These are phyloP conservation scores for Eristalis intricaria DNA, from an alignment of 2,888 invertebrate species.

Conservation along the genomic window DNA sequence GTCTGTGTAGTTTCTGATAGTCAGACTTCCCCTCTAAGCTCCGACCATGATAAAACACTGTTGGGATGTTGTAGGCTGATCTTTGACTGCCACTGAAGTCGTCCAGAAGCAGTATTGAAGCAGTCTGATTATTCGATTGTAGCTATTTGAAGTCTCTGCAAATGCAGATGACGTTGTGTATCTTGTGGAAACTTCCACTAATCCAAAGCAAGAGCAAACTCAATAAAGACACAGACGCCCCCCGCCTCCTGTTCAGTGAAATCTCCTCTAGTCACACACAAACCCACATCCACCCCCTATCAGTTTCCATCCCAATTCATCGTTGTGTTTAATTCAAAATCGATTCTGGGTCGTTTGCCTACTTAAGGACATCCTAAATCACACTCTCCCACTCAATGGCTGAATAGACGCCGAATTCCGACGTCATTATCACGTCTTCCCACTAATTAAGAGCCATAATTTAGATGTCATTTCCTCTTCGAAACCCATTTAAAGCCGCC, in stretches of 20 bases:
- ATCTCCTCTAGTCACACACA: background rate
- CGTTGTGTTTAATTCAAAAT: background rate
- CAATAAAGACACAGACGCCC: background rate
- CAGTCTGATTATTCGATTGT: too few species aligned
- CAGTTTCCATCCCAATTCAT: background rate
- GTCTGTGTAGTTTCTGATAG: too few species aligned
- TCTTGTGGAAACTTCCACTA: too few species aligned
- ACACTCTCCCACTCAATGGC: background rate
- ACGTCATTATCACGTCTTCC: constrained; percentile 13
- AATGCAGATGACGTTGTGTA: too few species aligned
- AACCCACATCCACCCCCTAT: background rate
- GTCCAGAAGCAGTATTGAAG: too few species aligned
- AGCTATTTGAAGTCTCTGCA: too few species aligned
- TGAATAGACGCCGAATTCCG: constrained; percentile 14
- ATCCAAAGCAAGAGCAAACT: too few species aligned
- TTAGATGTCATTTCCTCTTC: constrained; percentile 25
- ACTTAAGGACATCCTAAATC: background rate
- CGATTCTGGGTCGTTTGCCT: background rate
- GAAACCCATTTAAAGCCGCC: constrained; percentile 25
- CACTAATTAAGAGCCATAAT: constrained; percentile 23
- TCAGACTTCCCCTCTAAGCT: too few species aligned
- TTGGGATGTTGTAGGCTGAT: too few species aligned
- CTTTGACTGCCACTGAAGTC: too few species aligned
- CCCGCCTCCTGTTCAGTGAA: background rate
- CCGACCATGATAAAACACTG: too few species aligned